phyloP scores from a whole-genome alignment of 2,888 invertebrate species.

The Campoplex capitator region DNA sequence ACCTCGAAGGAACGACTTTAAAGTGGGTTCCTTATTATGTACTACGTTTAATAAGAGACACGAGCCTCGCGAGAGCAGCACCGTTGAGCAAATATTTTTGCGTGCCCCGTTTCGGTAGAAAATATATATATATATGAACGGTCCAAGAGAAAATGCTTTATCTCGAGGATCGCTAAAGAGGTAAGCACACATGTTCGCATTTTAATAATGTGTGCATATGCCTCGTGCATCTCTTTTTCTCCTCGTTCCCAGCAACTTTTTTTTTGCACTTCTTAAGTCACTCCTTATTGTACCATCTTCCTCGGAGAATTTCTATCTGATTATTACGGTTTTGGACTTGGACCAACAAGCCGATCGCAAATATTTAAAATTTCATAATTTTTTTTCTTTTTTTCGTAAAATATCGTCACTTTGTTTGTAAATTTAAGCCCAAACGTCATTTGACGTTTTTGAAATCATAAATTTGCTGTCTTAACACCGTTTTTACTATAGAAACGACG shows the following conservation, averaged over 20 bases:
- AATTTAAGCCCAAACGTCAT: too few species aligned
- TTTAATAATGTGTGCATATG: conserved; percentile 47
- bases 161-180: conserved; percentile 64
- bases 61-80: conserved; percentile 30
- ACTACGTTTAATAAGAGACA: conserved; percentile 38
- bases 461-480: too few species aligned
- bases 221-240: conserved; percentile 1
- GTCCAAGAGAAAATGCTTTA: conserved; percentile 51
- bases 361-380: not conserved
- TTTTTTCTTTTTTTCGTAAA: not conserved
- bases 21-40: conserved; percentile 44
- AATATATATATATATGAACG: not conserved
- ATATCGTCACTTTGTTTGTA: too few species aligned
- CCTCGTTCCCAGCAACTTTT: too few species aligned
- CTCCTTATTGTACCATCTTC: not conserved
- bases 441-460: too few species aligned
- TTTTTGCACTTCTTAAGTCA: conserved; percentile 1
- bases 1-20: conserved; percentile 57
- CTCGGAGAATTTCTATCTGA: not conserved
- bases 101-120: conserved; percentile 60
- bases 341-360: not conserved
- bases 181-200: conserved; percentile 55
- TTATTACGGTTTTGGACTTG: not conserved
- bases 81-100: conserved; percentile 67
- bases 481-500: too few species aligned